Base-by-base conservation (phyloP, 64 coral and sea anemone species). In the Astreopora myriophthalma region DNA sequence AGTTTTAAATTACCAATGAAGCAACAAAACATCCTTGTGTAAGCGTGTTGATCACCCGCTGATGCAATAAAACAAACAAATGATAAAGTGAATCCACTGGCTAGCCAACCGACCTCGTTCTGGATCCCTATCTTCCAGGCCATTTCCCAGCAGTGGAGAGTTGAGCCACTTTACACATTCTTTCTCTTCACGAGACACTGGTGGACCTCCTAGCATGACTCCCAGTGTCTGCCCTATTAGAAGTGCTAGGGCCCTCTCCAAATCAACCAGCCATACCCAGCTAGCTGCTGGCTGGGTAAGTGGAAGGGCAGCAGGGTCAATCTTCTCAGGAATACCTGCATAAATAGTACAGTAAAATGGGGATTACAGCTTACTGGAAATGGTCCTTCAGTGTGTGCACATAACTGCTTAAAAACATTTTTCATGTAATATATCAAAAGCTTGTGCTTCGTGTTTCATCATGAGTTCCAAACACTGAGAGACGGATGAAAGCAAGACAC, bases 231-330 rank as follows among this genome's bases (percentile, higher is more conserved):
- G 94, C 25, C 94, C 94, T 13, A 93, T 79, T 6, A 96, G 66
- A 40, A 96, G 71, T 61, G 90, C 94, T 49, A 91, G 73, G 2
- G 94, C 74, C 31, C 94, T 80, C 42, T 96, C 80, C 11, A 93
- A 76, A 51, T 96, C 94, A 0, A 96, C 85, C 22, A 96, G 13
- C 94, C 94, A 96, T 29, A 91, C 94, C 94, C 94, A 96, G 49
- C 85, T 68, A 62, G 87, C 77, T 20, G 85, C 90, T 39, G 90
- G 90, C 61, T 92, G 85, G 28, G 57, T 39, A 27, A 96, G 65
- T 22, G 94, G 90, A 26, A 96, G 52, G 5, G 90, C 86, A 26
- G 90, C 90, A 4, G 94, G 94, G 68, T 96, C 94, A 34, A 93
- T 96, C 66, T 96, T 96, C 37, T 64, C 34, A 68, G 94, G 90